Evolutionary conservation across 35 echinoderm and acorn worm species (phyloP).

Genomic region (Lytechinus pictus): DNA sequence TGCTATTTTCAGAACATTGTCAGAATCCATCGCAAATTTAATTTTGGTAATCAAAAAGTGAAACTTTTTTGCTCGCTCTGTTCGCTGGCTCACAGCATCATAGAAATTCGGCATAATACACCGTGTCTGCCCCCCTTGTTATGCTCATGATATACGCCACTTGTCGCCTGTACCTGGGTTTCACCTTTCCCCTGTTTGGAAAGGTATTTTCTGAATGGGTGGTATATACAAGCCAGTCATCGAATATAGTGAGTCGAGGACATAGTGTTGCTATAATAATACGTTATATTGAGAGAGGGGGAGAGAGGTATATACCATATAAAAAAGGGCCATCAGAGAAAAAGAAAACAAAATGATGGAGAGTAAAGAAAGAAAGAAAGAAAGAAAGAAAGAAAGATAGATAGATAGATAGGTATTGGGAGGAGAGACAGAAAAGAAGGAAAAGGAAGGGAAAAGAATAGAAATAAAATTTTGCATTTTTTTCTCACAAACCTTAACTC

Average conservation of each 20-base stretch:
- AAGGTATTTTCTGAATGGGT: not conserved
- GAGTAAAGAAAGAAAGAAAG: not conserved
- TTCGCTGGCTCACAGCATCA: too few species aligned
- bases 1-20: too few species aligned
- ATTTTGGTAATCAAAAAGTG: too few species aligned
- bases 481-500: too few species aligned
- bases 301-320: too few species aligned
- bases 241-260: not conserved
- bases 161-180: not conserved
- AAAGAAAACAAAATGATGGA: not conserved
- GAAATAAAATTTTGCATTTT: too few species aligned
- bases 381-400: constrained; percentile 10
- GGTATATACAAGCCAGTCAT: constrained; percentile 46
- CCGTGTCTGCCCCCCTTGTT: too few species aligned
- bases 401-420: not conserved
- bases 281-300: not conserved
- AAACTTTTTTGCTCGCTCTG: too few species aligned
- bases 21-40: too few species aligned
- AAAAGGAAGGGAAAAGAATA: too few species aligned
- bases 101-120: too few species aligned
- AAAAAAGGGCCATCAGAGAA: not conserved
- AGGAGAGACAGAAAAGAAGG: not conserved
- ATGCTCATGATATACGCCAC: too few species aligned
- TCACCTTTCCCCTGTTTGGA: constrained; percentile 1
- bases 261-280: not conserved